Base-by-base conservation (phyloP, 2,113 vertebrate genomes). In the Diphyllodes magnificus region DNA sequence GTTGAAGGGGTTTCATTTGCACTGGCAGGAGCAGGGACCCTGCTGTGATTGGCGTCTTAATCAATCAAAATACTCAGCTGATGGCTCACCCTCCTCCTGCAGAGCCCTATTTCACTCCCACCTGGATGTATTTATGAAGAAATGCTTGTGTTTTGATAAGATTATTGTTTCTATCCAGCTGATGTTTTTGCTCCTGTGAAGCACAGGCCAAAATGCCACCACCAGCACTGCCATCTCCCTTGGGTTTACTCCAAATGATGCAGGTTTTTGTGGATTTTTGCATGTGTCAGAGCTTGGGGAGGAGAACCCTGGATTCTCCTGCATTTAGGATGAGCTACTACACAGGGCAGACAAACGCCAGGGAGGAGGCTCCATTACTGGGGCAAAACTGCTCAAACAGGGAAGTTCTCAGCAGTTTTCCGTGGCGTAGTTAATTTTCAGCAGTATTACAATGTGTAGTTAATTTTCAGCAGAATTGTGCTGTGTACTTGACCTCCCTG, bases 401-500 rank as follows among this genome's bases (percentile, higher is more conserved):
- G 47, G 61, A 23, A 15, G 59, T 72, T 75, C 93, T 69, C 71
- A 82, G 18, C 49, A 61, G 35, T 24, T 44, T 91, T 83, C 68
- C 30, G 12, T 0, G 11, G 61, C 68, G 61, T 60, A 53, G 51
- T 68, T 88, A 66, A 73, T 72, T 81, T 73, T n/a, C 77, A 82
- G 23, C 51, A 39, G 28, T 31, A 39, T 76, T 76, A 37, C 72
- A 47, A 6, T 27, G 20, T 75, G 72, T 59, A 59, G 42, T 75
- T 82, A 57, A 76, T 65, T 82, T 90, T 77, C 75, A 86, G 21
- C 66, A 35, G 51, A 35, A 42, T 89, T 87, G 42, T 56, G 35
- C 49, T 69, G 79, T 83, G 71, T 90, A 77, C 71, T 83, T 77
- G 71, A 70, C 79, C 95, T 78, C 33, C 11, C 37, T 50, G 85